phyloP scores from a whole-genome alignment of 2,888 invertebrate genomes.

The Macropis europaea region DNA sequence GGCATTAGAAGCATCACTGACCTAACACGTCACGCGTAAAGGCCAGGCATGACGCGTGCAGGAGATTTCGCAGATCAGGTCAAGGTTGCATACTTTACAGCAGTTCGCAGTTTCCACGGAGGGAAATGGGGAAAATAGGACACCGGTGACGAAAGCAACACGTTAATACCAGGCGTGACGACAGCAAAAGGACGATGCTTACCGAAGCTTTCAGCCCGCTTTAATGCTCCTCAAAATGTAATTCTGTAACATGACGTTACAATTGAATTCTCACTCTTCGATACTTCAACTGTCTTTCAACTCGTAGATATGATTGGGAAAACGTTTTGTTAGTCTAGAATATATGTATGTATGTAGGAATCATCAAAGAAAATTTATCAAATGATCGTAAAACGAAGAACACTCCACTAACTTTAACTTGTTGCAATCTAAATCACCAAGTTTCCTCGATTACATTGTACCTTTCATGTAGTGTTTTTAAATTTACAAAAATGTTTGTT shows the following conservation, averaged over 20 bases:
- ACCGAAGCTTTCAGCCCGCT: conserved; percentile 12
- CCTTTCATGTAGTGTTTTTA: too few relatives aligned
- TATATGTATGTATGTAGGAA: too few relatives aligned
- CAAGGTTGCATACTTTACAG: conserved; percentile 49
- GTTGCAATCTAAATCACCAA: too few relatives aligned
- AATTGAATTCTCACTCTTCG: conserved; percentile 10
- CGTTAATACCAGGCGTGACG: conserved; percentile 39
- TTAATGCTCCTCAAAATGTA: background rate
- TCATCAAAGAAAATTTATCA: too few relatives aligned
- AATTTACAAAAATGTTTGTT: too few relatives aligned
- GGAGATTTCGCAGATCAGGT: conserved; percentile 38
- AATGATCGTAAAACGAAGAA: too few relatives aligned
- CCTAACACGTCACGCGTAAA: conserved; percentile 53
- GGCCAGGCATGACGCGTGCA: conserved; percentile 53
- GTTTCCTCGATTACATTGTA: too few relatives aligned
- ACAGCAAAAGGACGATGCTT: conserved; percentile 31
- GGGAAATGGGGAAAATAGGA: conserved; percentile 46
- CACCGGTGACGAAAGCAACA: conserved; percentile 52
- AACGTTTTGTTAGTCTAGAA: too few relatives aligned
- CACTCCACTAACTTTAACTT: too few relatives aligned
- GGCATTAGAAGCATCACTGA: conserved; percentile 54
- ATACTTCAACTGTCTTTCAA: background rate
- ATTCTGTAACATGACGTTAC: conserved; percentile 13
- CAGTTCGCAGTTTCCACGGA: conserved; percentile 43
- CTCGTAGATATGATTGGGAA: too few relatives aligned